Percentiles rank a stretch among this genome's conserved stretches.
phyloP scores from a whole-genome alignment of 2,113 vertebrate genomes.

The Glaucidium brasilianum region DNA sequence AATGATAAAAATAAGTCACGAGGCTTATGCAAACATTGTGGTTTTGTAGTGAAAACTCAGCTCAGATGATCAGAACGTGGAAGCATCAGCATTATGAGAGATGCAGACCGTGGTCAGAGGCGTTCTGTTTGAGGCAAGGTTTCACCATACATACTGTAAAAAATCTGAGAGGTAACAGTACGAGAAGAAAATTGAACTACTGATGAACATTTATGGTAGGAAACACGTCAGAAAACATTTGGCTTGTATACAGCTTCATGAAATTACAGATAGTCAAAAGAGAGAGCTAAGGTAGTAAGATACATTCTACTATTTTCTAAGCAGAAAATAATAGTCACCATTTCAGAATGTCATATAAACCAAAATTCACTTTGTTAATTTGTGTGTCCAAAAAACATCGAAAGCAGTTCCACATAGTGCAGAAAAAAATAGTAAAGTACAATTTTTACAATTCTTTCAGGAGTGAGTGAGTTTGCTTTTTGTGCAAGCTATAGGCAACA shows the following conservation, averaged over 20 bases:
- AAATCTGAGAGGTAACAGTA: not conserved
- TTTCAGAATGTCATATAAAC: not conserved
- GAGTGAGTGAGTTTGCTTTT: not conserved
- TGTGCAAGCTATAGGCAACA: not conserved
- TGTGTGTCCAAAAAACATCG: not conserved
- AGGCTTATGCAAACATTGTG: not conserved
- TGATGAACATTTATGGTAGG: not conserved
- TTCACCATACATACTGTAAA: rapidly evolving
- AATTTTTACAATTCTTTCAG: not conserved
- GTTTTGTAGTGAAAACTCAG: not conserved
- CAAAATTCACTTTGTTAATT: not conserved
- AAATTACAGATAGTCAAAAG: not conserved
- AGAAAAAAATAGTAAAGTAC: not conserved
- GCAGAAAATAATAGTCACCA: not conserved
- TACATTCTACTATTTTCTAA: not conserved
- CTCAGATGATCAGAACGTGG: not conserved
- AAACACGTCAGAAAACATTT: not conserved
- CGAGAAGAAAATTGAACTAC: not conserved
- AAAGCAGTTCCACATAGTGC: not conserved
- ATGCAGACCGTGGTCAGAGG: not conserved
- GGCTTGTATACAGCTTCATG: not conserved
- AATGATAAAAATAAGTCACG: not conserved
- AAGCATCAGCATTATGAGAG: not conserved
- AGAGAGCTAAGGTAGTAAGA: not conserved
- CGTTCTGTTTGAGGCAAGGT: not conserved